These are phyloP conservation scores for Pteruthius melanotis DNA, from an alignment of 2,113 vertebrate species.

Conservation along the genomic window DNA sequence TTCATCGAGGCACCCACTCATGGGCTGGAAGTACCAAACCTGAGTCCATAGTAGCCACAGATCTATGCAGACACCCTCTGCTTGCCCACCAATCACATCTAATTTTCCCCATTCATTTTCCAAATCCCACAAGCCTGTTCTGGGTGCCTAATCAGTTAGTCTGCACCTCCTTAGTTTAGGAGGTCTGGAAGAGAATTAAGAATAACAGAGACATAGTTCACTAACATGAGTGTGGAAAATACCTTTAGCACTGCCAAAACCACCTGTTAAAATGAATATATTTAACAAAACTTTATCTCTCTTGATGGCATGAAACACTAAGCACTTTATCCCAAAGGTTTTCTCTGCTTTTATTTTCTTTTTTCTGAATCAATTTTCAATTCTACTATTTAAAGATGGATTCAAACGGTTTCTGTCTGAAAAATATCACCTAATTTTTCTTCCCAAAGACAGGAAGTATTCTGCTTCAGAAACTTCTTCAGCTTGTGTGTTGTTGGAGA, in stretches of 20 bases:
- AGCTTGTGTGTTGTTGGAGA: neutral
- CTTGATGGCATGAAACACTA: constrained; percentile 20
- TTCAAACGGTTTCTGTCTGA: constrained; percentile 18
- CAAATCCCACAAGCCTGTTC: neutral
- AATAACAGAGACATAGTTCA: neutral
- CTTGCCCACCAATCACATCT: neutral
- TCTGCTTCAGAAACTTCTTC: neutral
- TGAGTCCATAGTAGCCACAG: neutral
- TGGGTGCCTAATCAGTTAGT: neutral
- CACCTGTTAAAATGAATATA: neutral
- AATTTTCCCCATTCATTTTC: neutral
- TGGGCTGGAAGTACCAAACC: neutral
- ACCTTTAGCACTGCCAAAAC: neutral
- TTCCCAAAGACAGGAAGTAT: neutral
- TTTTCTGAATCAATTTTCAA: constrained; percentile 4
- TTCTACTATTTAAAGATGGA: constrained; percentile 43
- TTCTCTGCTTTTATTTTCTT: neutral
- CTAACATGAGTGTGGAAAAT: neutral
- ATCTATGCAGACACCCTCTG: neutral
- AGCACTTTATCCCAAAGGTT: constrained; percentile 26
- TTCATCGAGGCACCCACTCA: neutral
- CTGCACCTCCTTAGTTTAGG: neutral
- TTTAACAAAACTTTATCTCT: constrained; percentile 16
- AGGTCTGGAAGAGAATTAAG: neutral
- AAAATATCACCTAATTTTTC: neutral